Conservation (phyloP, 2,113 vertebrate species). For the Tonatia bakeri region DNA sequence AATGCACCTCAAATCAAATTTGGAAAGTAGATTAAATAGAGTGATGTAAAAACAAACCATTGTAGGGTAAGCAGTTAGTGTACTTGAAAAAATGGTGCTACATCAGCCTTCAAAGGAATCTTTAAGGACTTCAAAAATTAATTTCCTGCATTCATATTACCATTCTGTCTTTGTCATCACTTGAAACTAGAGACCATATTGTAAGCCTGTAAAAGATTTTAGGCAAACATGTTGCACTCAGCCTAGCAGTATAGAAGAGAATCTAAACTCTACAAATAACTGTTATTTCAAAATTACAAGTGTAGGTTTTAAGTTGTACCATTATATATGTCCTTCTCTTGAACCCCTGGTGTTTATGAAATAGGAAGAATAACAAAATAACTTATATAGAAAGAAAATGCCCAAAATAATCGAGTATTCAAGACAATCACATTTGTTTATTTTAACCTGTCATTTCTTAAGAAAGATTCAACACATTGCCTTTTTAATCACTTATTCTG, state of each 20-base stretch:
- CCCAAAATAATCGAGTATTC: conserved; percentile 31
- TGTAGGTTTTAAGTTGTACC: conserved; percentile 34
- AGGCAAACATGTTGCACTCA: conserved; percentile 53
- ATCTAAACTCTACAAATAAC: conserved; percentile 45
- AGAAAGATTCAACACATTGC: conserved; percentile 10
- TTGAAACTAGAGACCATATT: conserved; percentile 66
- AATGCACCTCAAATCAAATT: conserved; percentile 50
- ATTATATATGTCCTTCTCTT: background rate
- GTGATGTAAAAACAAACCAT: conserved; percentile 43
- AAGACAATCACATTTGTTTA: conserved; percentile 12
- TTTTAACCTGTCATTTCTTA: conserved; percentile 37
- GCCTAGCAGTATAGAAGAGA: conserved; percentile 41
- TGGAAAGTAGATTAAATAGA: conserved; percentile 34
- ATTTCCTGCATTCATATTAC: conserved; percentile 53
- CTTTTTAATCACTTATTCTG: background rate
- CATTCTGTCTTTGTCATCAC: conserved; percentile 68
- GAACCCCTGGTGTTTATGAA: background rate
- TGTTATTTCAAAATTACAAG: background rate
- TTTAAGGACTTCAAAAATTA: conserved; percentile 62
- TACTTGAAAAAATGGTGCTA: conserved; percentile 38
- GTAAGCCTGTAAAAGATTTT: conserved; percentile 65
- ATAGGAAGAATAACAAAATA: background rate
- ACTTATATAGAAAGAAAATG: background rate
- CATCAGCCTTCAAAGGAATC: conserved; percentile 45
- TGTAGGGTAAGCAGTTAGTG: conserved; percentile 9